Percentiles rank a stretch among this genome's conserved stretches.
phyloP scores from a whole-genome alignment of 2,113 vertebrate genomes.

The Egretta garzetta region DNA sequence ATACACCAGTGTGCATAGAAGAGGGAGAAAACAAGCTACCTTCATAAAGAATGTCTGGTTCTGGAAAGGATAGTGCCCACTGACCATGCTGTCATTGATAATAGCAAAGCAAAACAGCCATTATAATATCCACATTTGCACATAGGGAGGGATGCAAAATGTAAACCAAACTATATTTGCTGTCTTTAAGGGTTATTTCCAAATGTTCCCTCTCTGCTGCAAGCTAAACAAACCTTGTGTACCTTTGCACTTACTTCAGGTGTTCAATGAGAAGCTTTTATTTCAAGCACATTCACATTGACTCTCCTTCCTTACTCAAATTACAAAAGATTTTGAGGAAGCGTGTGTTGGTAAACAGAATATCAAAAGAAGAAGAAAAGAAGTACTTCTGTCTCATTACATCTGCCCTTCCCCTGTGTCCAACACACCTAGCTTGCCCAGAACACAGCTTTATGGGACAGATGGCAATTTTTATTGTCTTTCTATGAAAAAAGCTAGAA shows the following conservation, averaged over 20 bases:
- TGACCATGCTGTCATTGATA: neutral
- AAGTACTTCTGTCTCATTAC: neutral
- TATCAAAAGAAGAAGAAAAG: neutral
- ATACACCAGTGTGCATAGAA: neutral
- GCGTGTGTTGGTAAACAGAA: neutral
- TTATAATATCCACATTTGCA: constrained; percentile 40
- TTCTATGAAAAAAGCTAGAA: neutral
- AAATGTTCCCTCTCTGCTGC: neutral
- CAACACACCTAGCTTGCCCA: neutral
- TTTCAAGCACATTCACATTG: neutral
- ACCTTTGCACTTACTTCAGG: constrained; percentile 26
- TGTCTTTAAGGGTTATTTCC: constrained; percentile 41
- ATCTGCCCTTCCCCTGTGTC: neutral
- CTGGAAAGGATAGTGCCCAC: neutral
- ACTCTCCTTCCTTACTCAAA: constrained; percentile 44
- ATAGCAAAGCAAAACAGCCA: constrained; percentile 7
- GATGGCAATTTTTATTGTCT: neutral
- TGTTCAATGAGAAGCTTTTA: constrained; percentile 33
- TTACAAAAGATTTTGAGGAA: constrained; percentile 53
- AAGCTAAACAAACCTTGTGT: constrained; percentile 49
- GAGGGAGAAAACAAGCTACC: neutral
- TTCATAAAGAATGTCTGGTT: neutral
- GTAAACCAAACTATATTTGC: constrained; percentile 57
- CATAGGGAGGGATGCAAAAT: neutral
- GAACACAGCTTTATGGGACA: neutral